A percentile compares a stretch with the other conserved stretches of the same genome.
phyloP scores from a whole-genome alignment of 64 coral and sea anemone genomes.

The Montipora foliosa region DNA sequence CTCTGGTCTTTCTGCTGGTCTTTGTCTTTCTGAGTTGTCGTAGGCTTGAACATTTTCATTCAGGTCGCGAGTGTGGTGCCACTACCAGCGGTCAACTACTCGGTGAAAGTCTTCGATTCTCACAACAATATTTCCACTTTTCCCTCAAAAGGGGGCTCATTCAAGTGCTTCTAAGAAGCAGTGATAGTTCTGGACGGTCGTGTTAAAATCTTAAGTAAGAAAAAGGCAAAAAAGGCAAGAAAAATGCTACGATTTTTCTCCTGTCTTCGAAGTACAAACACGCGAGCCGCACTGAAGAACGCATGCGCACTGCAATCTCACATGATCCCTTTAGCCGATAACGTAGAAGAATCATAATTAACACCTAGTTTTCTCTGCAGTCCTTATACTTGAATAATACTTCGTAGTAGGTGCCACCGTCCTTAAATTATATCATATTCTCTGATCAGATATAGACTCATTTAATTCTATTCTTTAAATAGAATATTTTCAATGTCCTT shows the following conservation, averaged over 20 bases:
- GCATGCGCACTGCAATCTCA: not conserved
- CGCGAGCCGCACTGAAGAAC: conserved; percentile 16
- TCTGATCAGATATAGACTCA: too few relatives aligned
- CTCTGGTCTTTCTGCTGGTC: not conserved
- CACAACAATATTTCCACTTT: not conserved
- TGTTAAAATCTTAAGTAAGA: not conserved
- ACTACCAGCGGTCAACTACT: not conserved
- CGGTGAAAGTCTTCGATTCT: not conserved
- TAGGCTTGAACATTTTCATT: not conserved
- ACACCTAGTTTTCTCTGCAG: too few relatives aligned
- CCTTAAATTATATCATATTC: too few relatives aligned
- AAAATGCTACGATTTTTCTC: not conserved
- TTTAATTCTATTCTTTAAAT: too few relatives aligned
- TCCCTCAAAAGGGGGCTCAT: not conserved
- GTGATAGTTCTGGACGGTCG: not conserved
- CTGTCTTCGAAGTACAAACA: not conserved
- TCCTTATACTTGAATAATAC: too few relatives aligned
- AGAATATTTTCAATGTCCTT: too few relatives aligned
- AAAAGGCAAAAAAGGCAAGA: not conserved
- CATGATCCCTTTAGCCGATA: not conserved
- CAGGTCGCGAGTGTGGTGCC: not conserved
- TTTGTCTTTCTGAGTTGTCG: not conserved
- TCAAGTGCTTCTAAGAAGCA: conserved; percentile 7
- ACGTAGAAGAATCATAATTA: not conserved
- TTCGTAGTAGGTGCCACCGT: too few relatives aligned